Base-by-base conservation (phyloP, 1,140 invertebrate species). In the Bombus fervidus region DNA sequence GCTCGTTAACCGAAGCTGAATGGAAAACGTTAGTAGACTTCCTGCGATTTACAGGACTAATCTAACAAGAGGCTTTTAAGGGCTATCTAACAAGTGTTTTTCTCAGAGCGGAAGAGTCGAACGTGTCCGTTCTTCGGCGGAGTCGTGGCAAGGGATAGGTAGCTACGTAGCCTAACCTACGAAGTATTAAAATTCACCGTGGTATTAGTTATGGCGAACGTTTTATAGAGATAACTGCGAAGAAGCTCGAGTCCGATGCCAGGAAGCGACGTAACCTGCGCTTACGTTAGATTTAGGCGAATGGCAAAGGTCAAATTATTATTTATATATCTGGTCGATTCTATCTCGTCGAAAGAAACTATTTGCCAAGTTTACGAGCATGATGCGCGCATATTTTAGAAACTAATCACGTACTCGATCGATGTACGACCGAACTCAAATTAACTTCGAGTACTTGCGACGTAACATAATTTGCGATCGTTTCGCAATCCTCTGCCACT, bases 391-490 rank as follows among this genome's bases (percentile, higher is more conserved):
- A 10, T 28, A 25, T 12, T 28, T 15, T 6, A 37, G 0, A 9
- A 15, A 22, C 34, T 69, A 37, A 25, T 0, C 15, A 1, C 12
- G 2, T 6, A 43, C n/a, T 13, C 34, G 8, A 53, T 13, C 41
- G 25, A 34, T 9, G 57, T 37, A 18, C 39, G 28, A 18, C 6
- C 68, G 25, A 39, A 25, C 10, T 53, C 18, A n/a, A 72, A 81
- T 31, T 18, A 53, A 15, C 3, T 53, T n/a, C 25, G 34, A 80
- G 53, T 69, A 22, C 43, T 25, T 2, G 76, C 18, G 43, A 25
- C 59, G 62, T 25, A 13, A 31, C 22, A 77, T 68, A 72, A 79
- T 83, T 83, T 75, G 37, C n/a, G 8, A 22, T 12, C 34, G 34
- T 41, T 41, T 41, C 4, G 6, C 66, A 1, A 8, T 25, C 22